Evolutionary conservation across 2,113 vertebrate species (phyloP).

Genomic region (Callipepla californica): DNA sequence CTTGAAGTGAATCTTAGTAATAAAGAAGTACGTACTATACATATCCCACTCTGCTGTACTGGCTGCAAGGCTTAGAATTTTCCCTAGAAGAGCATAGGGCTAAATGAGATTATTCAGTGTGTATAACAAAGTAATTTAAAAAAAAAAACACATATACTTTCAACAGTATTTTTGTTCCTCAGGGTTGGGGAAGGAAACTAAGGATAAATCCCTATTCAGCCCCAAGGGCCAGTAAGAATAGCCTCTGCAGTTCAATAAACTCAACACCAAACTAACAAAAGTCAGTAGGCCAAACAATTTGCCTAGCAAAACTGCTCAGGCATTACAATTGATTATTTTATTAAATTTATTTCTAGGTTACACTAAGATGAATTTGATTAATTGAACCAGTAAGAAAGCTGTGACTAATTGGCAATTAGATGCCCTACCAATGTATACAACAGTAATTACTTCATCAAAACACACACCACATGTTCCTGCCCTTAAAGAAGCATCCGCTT

Average conservation of each 20-base stretch:
- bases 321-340: constrained; percentile 60
- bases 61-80: background rate
- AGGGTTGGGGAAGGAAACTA: background rate
- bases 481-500: constrained; percentile 45
- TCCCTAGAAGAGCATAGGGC: background rate
- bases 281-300: constrained; percentile 24
- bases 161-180: background rate
- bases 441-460: constrained; percentile 64
- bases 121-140: background rate
- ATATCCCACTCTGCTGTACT: background rate
- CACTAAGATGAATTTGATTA: constrained; percentile 65
- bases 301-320: constrained; percentile 58
- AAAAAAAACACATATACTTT: background rate
- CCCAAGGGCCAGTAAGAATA: background rate
- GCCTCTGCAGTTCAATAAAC: background rate
- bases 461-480: constrained; percentile 43
- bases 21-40: background rate
- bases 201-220: background rate
- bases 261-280: background rate
- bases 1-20: background rate
- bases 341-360: constrained; percentile 52
- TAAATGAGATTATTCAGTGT: background rate
- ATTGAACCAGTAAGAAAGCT: constrained; percentile 52
- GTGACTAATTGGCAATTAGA: constrained; percentile 62
- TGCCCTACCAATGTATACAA: constrained; percentile 35